Percentiles rank a stretch among this genome's conserved stretches.
phyloP scores from a whole-genome alignment of 2,113 vertebrate genomes.

The Brachypodius melanocephalos region DNA sequence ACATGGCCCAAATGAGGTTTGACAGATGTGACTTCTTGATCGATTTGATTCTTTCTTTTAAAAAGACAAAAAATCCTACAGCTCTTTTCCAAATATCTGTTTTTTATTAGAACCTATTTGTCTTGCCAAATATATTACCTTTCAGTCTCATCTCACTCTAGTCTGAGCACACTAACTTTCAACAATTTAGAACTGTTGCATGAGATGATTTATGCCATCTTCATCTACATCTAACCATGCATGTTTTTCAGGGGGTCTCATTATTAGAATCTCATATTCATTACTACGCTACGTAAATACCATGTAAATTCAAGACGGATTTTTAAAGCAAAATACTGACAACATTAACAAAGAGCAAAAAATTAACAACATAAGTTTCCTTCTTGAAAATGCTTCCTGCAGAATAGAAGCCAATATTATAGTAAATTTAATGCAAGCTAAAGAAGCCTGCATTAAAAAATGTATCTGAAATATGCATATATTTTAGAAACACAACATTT shows the following conservation, averaged over 20 bases:
- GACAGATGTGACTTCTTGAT: neutral
- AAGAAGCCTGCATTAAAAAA: neutral
- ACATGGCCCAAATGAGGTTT: neutral
- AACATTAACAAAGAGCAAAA: neutral
- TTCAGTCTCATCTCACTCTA: neutral
- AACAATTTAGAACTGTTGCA: neutral
- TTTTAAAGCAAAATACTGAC: neutral
- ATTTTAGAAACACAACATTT: neutral
- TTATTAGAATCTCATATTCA: neutral
- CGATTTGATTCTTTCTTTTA: neutral
- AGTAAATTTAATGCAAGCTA: neutral
- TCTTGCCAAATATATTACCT: neutral
- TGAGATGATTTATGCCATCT: neutral
- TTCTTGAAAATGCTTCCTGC: neutral
- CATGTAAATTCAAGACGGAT: neutral
- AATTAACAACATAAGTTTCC: neutral
- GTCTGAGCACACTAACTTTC: neutral
- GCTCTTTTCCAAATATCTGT: neutral
- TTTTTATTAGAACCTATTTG: neutral
- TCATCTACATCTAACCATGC: neutral
- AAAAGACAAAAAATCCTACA: neutral
- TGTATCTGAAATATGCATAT: neutral
- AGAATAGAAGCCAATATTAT: neutral
- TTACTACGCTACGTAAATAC: neutral
- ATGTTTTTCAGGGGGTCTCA: neutral